A percentile compares a stretch with the other conserved stretches of the same genome.
Evolutionary conservation across 37 sponge, comb jelly and placozoan species (phyloP).

Genomic region (Haliclona indistincta): DNA sequence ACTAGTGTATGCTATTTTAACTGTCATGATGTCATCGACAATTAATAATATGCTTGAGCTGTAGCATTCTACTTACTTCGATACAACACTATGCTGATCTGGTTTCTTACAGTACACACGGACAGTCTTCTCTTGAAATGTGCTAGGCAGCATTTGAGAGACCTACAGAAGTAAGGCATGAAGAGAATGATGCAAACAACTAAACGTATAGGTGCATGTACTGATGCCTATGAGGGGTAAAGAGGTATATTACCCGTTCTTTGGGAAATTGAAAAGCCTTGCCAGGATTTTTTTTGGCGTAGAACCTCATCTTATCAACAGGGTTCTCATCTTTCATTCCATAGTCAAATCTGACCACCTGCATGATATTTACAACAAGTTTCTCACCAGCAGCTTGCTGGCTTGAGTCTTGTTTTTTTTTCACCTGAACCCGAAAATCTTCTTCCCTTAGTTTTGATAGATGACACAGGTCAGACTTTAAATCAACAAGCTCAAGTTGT

Average conservation of each 20-base stretch:
- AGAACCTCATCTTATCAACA: slow-evolving; percentile 79
- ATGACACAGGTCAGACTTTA: too few species aligned
- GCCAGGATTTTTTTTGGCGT: slow-evolving; percentile 65
- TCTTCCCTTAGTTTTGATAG: too few species aligned
- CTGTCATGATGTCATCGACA: too few species aligned
- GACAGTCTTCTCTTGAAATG: background rate
- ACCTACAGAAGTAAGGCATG: background rate
- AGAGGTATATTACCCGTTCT: too few species aligned
- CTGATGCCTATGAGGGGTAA: background rate
- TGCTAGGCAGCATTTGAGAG: background rate
- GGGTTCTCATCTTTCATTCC: slow-evolving; percentile 82
- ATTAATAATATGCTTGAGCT: too few species aligned
- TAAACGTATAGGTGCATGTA: background rate
- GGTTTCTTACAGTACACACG: background rate
- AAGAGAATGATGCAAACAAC: background rate
- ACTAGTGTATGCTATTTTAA: too few species aligned
- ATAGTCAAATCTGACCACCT: slow-evolving; percentile 86
- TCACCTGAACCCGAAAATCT: too few species aligned
- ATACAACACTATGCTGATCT: too few species aligned
- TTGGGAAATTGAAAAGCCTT: slow-evolving; percentile 32
- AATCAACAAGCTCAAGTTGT: too few species aligned
- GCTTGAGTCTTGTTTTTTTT: too few species aligned
- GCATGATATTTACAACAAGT: background rate
- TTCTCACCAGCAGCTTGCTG: too few species aligned
- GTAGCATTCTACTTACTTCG: too few species aligned